A percentile compares a stretch with the other conserved stretches of the same genome.
These are phyloP conservation scores for Hypanus sabinus DNA, from an alignment of 2,113 vertebrate genomes.

Conservation along the genomic window DNA sequence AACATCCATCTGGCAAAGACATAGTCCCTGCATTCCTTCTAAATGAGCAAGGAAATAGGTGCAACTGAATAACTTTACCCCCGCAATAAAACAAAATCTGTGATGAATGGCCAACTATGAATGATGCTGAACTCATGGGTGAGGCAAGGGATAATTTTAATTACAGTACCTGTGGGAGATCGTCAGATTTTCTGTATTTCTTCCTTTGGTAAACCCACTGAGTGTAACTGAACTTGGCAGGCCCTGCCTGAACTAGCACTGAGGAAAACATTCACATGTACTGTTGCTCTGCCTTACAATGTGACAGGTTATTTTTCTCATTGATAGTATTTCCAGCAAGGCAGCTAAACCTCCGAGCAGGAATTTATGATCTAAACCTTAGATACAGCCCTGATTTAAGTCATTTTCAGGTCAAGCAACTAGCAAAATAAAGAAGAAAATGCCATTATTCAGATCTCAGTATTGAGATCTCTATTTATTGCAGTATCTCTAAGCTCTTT, in stretches of 20 bases:
- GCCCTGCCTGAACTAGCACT: background rate
- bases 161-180: background rate
- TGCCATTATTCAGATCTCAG: background rate
- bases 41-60: slow-evolving; percentile 31
- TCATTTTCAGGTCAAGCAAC: background rate
- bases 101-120: background rate
- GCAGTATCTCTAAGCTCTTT: too few species aligned
- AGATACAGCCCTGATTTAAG: background rate
- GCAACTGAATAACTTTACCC: background rate
- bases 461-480: too few species aligned
- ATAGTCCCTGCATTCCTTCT: slow-evolving; percentile 5
- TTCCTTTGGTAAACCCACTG: background rate
- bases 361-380: background rate
- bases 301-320: background rate
- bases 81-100: background rate
- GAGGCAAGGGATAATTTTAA: background rate
- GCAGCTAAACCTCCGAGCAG: background rate
- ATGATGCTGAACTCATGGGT: background rate
- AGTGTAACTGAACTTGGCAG: background rate
- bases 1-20: background rate
- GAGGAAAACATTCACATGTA: background rate
- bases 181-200: background rate
- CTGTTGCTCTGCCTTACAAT: background rate
- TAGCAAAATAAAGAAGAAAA: background rate
- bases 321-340: background rate